A percentile compares a stretch with the other conserved stretches of the same genome.
Conservation (phyloP, 2,888 invertebrate genomes). For the Molanna angustata region DNA sequence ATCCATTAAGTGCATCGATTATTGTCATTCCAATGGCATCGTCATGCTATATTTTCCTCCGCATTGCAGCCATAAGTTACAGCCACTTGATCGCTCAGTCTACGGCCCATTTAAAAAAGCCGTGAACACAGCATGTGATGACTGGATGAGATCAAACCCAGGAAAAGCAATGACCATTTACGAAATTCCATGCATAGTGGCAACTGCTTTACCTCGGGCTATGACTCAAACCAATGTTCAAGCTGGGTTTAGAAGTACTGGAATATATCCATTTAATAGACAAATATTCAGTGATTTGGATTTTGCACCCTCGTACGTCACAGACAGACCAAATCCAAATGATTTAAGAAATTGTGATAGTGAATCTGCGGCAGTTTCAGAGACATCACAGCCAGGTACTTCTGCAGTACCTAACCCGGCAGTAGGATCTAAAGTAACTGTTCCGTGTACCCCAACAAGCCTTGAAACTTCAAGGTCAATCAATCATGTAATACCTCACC, state of each 20-base stretch:
- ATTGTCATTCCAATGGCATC: slow-evolving; percentile 2
- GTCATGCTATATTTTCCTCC: slow-evolving; percentile 7
- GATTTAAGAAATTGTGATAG: too few relatives aligned
- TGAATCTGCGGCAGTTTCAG: too few relatives aligned
- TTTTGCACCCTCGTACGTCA: slow-evolving; percentile 18
- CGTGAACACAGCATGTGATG: slow-evolving; percentile 19
- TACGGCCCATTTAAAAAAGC: slow-evolving; percentile 13
- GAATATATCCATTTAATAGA: slow-evolving; percentile 28
- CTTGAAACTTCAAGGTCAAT: too few relatives aligned
- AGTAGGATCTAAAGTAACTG: too few relatives aligned
- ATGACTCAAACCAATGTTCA: slow-evolving; percentile 26
- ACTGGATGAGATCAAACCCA: slow-evolving; percentile 28
- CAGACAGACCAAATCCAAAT: slow-evolving; percentile 16
- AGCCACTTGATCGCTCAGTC: slow-evolving; percentile 5
- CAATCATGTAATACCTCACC: too few relatives aligned
- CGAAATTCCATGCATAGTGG: slow-evolving; percentile 14
- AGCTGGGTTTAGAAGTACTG: slow-evolving; percentile 26
- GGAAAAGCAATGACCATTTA: slow-evolving; percentile 29
- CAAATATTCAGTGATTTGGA: slow-evolving; percentile 29
- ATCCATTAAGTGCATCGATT: slow-evolving; percentile 6
- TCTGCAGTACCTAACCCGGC: too few relatives aligned
- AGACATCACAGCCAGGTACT: too few relatives aligned
- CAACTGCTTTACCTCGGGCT: slow-evolving; percentile 25
- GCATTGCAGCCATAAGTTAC: not conserved
- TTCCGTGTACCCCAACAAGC: too few relatives aligned